These are phyloP conservation scores for Pipra filicauda DNA, from an alignment of 2,113 vertebrate species.

Conservation along the genomic window DNA sequence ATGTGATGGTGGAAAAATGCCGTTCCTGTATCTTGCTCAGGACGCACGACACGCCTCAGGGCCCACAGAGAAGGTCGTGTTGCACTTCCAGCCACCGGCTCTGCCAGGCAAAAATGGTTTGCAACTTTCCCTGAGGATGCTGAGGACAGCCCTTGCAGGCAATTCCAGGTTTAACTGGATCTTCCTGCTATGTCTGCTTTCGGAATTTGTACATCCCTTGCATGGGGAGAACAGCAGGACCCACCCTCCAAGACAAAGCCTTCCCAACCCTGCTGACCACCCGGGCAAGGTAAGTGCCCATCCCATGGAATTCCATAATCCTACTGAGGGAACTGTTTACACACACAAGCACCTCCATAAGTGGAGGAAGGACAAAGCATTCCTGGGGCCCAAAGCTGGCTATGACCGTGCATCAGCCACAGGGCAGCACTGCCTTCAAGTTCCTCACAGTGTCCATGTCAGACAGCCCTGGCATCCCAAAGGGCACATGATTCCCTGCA, in stretches of 20 bases:
- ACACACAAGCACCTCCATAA: accelerated
- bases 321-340: accelerated
- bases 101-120: background rate
- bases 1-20: background rate
- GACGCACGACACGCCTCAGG: background rate
- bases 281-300: accelerated
- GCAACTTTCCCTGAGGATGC: background rate
- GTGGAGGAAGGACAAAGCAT: background rate
- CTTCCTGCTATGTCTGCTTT: background rate
- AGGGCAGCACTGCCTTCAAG: background rate
- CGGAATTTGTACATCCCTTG: background rate
- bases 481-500: background rate
- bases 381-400: background rate
- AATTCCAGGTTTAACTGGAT: background rate
- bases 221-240: background rate
- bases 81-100: background rate
- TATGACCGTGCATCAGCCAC: background rate
- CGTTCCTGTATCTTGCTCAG: background rate
- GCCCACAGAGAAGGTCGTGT: background rate
- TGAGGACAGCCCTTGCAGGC: background rate
- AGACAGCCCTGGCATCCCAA: background rate
- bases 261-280: accelerated
- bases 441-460: background rate
- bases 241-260: background rate
- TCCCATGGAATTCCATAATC: accelerated